Base-by-base conservation (phyloP, 2,888 invertebrate species). In the Adelphocoris suturalis region DNA sequence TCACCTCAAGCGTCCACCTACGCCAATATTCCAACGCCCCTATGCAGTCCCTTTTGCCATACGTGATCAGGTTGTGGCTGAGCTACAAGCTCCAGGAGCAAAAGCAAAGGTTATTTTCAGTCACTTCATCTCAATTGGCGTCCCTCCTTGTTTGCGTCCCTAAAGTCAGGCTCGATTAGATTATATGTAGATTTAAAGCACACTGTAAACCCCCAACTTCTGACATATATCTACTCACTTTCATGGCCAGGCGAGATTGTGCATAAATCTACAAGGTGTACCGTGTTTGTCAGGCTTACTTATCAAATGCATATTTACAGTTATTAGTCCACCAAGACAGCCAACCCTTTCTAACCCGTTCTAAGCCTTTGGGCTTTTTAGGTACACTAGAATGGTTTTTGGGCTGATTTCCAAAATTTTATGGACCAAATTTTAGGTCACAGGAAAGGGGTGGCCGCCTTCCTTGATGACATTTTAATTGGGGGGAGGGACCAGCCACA, bases 361-460 rank as follows among this genome's bases (percentile, higher is more conserved):
- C 27, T 5, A 78, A 12, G 16, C 13, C 9, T 78, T 78, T 13
- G 78, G 37, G 2, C n/a, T 78, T 12, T 78, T 78, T n/a, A n/a
- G n/a, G n/a, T 4, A 78, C 14, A 61, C 61, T 19, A n/a, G 61
- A 19, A 9, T 19, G 7, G 37, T n/a, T n/a, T n/a, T n/a, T n/a
- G n/a, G n/a, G n/a, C 76, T 76, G 76, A 76, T 37, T 76, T 78
- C 14, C 28, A 28, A 37, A 78, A 78, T 78, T 78, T 28, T 46
- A 78, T 46, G 46, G 78, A 78, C 37, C 28, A n/a, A 1, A 78
- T 78, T 37, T 13, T 78, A n/a, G 78, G 61, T 2, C 19, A 19
- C 19, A 16, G 7, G 4, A 2, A 4, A n/a, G 61, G 19, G 0
- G 61, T 19, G 19, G 61, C 61, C 0, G 19, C 19, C 4, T 11